A percentile compares a stretch with the other conserved stretches of the same genome.
These are phyloP conservation scores for Phrixothrix hirtus DNA, from an alignment of 2,888 invertebrate genomes.

Conservation along the genomic window DNA sequence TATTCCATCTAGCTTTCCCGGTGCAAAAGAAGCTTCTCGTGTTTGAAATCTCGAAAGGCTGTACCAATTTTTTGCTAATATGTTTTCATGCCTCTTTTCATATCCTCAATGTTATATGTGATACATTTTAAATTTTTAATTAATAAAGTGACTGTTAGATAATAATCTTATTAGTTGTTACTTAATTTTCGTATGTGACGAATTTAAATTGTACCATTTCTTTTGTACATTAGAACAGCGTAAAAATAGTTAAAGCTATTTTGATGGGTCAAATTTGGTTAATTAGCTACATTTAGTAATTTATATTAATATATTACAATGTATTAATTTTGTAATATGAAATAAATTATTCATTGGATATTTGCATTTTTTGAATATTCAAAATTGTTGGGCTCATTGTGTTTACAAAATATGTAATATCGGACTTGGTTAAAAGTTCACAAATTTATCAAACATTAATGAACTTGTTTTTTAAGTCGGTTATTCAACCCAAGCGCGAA, in stretches of 20 bases:
- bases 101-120: slow-evolving; percentile 16
- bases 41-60: slow-evolving; percentile 29
- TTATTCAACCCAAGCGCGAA: no score
- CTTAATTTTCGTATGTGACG: slow-evolving; percentile 15
- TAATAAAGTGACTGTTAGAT: slow-evolving; percentile 14
- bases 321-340: slow-evolving; percentile 23
- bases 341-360: slow-evolving; percentile 14
- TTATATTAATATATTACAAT: slow-evolving; percentile 19
- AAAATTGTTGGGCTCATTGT: not conserved
- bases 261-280: slow-evolving; percentile 1
- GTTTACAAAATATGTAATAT: no score
- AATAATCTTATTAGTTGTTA: slow-evolving; percentile 21
- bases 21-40: slow-evolving; percentile 8
- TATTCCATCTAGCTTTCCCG: not conserved
- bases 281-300: slow-evolving; percentile 16
- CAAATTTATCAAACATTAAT: no score
- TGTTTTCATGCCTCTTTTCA: slow-evolving; percentile 8
- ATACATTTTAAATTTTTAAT: slow-evolving; percentile 19
- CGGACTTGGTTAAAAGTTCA: no score
- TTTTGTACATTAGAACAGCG: slow-evolving; percentile 1
- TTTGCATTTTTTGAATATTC: not conserved
- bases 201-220: slow-evolving; percentile 1
- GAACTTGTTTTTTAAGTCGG: no score
- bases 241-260: not conserved
- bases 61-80: slow-evolving; percentile 18